Conservation (phyloP, 1,140 invertebrate genomes). For the Vollenhovia emeryi region DNA sequence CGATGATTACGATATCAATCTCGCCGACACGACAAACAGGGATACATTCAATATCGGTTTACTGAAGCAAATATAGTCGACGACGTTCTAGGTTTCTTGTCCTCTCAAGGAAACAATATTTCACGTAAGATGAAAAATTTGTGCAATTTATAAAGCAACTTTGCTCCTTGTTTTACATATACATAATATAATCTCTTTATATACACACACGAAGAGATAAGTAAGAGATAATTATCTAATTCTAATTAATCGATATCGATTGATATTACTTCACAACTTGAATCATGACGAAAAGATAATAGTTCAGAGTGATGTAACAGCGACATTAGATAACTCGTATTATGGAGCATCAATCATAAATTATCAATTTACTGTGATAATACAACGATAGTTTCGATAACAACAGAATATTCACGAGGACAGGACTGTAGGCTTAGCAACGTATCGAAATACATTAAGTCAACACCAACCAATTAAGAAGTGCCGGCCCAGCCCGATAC, state of each 20-base stretch:
- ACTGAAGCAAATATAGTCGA: constrained; percentile 1
- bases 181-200: background rate
- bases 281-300: background rate
- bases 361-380: constrained; percentile 6
- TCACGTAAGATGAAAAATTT: background rate
- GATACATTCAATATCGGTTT: constrained; percentile 32
- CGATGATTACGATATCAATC: constrained; percentile 58
- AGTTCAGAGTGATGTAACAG: background rate
- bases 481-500: constrained; percentile 51
- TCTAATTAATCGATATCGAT: constrained; percentile 16
- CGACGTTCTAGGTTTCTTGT: background rate
- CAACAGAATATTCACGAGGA: background rate
- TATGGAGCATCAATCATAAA: constrained; percentile 41
- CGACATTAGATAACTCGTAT: constrained; percentile 23
- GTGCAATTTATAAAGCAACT: background rate
- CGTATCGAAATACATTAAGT: constrained; percentile 71
- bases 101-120: background rate
- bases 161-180: background rate
- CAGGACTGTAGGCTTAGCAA: background rate
- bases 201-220: background rate
- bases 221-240: background rate
- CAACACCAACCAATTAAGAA: constrained; percentile 74
- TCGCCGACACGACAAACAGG: constrained; percentile 5
- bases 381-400: constrained; percentile 10
- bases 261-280: background rate